These are phyloP conservation scores for Pantherophis vulpinus DNA, from an alignment of 2,797 vertebrate species.

Conservation along the genomic window DNA sequence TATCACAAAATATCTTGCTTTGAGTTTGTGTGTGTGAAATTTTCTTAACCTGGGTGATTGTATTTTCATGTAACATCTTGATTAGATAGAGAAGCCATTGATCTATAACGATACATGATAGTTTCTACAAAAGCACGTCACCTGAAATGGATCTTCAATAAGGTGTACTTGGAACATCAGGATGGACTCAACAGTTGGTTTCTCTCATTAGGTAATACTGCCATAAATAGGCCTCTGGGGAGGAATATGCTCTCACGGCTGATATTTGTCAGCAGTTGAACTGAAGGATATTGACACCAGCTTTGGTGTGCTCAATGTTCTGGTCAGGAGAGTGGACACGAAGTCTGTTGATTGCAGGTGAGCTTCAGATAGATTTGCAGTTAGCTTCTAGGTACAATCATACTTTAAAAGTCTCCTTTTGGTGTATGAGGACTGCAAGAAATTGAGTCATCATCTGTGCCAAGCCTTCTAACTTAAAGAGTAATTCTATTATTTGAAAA, in stretches of 20 bases:
- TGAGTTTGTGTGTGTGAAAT: background rate
- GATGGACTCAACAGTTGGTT: background rate
- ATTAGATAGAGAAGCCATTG: background rate
- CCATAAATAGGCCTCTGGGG: background rate
- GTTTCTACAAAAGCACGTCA: background rate
- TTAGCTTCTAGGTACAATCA: background rate
- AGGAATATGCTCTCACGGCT: background rate
- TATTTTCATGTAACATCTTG: background rate
- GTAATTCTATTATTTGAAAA: background rate
- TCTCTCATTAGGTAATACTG: background rate
- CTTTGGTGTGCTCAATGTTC: background rate
- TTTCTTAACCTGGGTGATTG: background rate
- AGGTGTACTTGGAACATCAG: background rate
- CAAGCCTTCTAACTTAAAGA: background rate
- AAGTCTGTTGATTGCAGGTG: background rate
- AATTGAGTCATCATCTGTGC: background rate
- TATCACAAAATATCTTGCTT: background rate
- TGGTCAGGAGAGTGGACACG: background rate
- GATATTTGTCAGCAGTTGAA: background rate
- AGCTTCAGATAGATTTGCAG: background rate
- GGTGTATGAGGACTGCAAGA: background rate
- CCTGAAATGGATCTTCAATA: background rate
- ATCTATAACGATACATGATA: background rate
- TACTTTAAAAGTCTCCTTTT: background rate
- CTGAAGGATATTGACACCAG: background rate